Evolutionary conservation across 2,888 invertebrate genomes (phyloP), one percentile per base, ranked within the genome.

Genomic region (Aleiodes alternator): DNA sequence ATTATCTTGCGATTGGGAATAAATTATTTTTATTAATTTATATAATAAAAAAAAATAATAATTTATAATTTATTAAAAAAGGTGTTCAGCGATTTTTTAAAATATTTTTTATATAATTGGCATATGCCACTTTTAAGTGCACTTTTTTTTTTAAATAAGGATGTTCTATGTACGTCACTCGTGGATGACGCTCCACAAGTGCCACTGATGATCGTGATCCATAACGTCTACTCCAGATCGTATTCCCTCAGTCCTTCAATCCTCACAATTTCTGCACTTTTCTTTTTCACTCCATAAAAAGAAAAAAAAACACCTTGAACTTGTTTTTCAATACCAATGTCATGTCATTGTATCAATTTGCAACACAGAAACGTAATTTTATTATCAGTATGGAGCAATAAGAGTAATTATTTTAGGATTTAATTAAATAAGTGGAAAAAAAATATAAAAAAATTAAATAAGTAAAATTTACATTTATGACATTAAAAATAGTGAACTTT

Each of bases 111-210:
- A 55, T 16, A 48, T 57, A 73, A 66, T 16, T 48, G 2, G 7
- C 31, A 43, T 31, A 66, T 66, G 66, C 38, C 64, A 23, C 23
- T 23, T 29, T 66, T 56, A 55, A 48, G 38, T 16, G 51, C 50
- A 64, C 55, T 16, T 23, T 16, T 56, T 51, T 57, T 29, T 23
- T 29, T 8, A 34, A 59, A 59, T 34, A n/a, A 59, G 34, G 59
- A 34, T 34, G 3, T 59, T 31, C 4, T 6, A n/a, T n/a, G 14
- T 4, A 59, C 12, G 64, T 64, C 48, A 11, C 64, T 23, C 51
- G 34, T 69, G 69, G 55, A 38, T 53, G 78, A 79, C 76, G 77
- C 78, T 78, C 75, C 73, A 75, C 77, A 78, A 80, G 78, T 77
- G 78, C 77, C n/a, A 55, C 73, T 61, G 61, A 29, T 72, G 78